phyloP scores from a whole-genome alignment of 2,113 vertebrate species.

The Henicopernis longicauda region DNA sequence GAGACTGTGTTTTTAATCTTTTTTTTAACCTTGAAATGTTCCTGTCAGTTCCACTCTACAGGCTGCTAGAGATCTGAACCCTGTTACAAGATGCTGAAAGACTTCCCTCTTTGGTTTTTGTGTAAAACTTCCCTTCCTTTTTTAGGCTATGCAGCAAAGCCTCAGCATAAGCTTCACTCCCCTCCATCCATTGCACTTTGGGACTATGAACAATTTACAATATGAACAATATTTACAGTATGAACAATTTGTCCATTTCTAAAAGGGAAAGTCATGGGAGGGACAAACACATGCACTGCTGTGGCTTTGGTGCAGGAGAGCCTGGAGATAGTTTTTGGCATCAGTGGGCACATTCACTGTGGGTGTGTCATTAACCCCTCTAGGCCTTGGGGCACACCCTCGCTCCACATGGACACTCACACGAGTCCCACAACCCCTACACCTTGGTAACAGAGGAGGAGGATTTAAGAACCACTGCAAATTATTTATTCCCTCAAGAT shows the following conservation, averaged over 20 bases:
- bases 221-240: not conserved
- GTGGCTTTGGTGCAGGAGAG: not conserved
- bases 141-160: not conserved
- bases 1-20: not conserved
- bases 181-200: not conserved
- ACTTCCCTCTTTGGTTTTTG: not conserved
- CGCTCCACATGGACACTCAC: not conserved
- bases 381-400: not conserved
- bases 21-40: constrained; percentile 16
- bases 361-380: not conserved
- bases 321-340: not conserved
- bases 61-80: not conserved
- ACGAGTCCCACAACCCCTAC: not conserved
- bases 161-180: not conserved
- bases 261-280: not conserved
- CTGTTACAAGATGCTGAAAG: not conserved
- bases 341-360: not conserved
- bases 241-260: not conserved
- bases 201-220: not conserved
- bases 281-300: not conserved
- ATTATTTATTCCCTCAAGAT: not conserved
- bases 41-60: not conserved
- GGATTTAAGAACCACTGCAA: not conserved
- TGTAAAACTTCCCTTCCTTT: not conserved
- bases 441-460: not conserved